Evolutionary conservation across 2,888 invertebrate genomes (phyloP), one percentile per base, ranked within the genome.

Genomic region (Agrenia bidenticulata): DNA sequence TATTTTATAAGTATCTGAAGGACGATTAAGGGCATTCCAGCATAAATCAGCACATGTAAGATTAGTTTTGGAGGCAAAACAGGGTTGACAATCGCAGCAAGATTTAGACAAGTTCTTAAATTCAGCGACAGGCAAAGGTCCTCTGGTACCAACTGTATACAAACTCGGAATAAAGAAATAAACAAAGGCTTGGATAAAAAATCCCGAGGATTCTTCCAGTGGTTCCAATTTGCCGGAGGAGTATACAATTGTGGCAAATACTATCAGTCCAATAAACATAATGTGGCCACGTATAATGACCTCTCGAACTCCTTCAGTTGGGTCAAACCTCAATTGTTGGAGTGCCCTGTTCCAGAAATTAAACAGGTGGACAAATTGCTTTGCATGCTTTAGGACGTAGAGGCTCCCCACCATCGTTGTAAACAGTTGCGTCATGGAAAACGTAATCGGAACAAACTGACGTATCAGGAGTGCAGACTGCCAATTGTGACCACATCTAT

Each of bases 401-500:
- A 64, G 2, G 41, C 26, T 37, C 32, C 64, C 64, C 21, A 59
- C 55, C 7, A 54, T 59, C 21, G 60, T 60, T 24, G 59, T 23
- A 53, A 64, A 54, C 32, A 64, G 17, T 58, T 67, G 61, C 24
- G 53, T 61, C 61, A 59, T 58, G n/a, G 63, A 60, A 37, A 63
- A 63, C 37, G 63, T 37, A n/a, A 67, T 49, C 2, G 50, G 51
- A 2, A 63, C 56, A 57, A 57, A 45, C 15, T 67, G 61, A 2
- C 67, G 51, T 21, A 61, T 61, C 19, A 61, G 9, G 11, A 67
- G 49, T 15, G 53, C 54, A 26, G 1, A 41, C 11, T 59, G 58
- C 64, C 64, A 64, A 7, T 59, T 50, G 26, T 64, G 53, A 23
- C 59, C 59, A 17, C 64, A 64, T 53, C 64, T 58, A 7, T 45